phyloP scores from a whole-genome alignment of 2,113 vertebrate genomes.

The Channa maculata region DNA sequence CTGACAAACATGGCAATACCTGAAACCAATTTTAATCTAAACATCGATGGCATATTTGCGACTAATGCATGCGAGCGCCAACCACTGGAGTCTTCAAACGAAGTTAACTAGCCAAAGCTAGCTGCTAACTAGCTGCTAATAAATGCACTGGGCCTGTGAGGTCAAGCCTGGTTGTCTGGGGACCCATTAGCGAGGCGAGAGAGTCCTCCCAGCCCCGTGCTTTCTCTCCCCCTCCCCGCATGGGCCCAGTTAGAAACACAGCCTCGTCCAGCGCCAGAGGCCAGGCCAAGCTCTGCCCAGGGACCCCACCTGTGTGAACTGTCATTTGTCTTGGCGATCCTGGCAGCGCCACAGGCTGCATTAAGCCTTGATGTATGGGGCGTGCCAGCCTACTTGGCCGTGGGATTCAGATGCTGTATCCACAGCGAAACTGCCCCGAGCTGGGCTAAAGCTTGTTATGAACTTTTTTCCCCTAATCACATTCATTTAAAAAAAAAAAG shows the following conservation, averaged over 20 bases:
- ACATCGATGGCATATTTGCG: too few species aligned
- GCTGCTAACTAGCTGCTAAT: constrained; percentile 77
- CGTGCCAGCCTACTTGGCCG: constrained; percentile 40
- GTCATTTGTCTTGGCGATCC: constrained; percentile 76
- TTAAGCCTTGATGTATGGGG: constrained; percentile 79
- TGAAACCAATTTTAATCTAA: too few species aligned
- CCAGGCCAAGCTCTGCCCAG: constrained; percentile 56
- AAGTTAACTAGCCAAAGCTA: constrained; percentile 45
- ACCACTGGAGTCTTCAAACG: neutral
- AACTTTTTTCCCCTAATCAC: constrained; percentile 15
- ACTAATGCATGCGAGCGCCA: too few species aligned
- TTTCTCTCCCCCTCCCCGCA: constrained; percentile 33
- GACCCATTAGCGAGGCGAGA: constrained; percentile 78
- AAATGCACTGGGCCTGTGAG: constrained; percentile 72
- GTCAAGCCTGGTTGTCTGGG: constrained; percentile 77
- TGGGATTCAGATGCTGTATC: constrained; percentile 27
- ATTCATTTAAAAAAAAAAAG: constrained; percentile 17
- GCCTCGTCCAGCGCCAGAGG: constrained; percentile 53
- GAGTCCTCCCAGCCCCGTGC: constrained; percentile 34
- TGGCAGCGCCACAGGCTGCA: constrained; percentile 55
- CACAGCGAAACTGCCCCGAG: neutral
- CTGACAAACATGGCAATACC: too few species aligned
- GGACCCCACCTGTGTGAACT: constrained; percentile 74
- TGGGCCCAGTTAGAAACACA: constrained; percentile 54
- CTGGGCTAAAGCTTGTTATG: neutral